Base-by-base conservation (phyloP, 2,113 vertebrate species). In the Reinhardtius hippoglossoides region DNA sequence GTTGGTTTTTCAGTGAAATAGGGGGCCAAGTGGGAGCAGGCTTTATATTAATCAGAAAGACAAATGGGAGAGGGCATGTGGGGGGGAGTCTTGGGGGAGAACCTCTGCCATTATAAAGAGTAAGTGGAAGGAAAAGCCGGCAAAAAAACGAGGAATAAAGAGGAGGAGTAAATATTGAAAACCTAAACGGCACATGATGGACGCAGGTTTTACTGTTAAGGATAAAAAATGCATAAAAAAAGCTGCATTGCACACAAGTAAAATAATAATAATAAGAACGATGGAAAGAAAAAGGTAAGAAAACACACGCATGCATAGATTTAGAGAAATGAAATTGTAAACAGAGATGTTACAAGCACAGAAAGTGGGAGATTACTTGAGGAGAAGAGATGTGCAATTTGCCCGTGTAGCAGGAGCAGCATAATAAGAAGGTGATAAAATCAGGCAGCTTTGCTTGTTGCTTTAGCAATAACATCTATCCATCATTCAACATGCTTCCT, bases 41-140 rank as follows among this genome's bases (percentile, higher is more conserved):
- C 85, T 84, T 90, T 78, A 86, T 88, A 91, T 90, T 92, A 91
- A 91, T 90, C 87, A 90, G 82, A 76, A 67, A 91, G 76, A 90
- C 79, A 88, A 87, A 93, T 86, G 72, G 76, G 65, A 70, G 70
- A 79, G 68, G 57, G 77, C 85, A 85, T 62, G 74, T 74, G 76
- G 74, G 74, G 80, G 81, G 74, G 81, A 37, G 20, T 86, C 78
- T 84, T 69, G 83, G 92, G 46, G 89, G 91, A 87, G 89, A 72
- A 79, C 80, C 59, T 74, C 72, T 74, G 63, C 40, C 40, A 71
- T 62, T 78, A 56, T 77, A 80, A 80, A 87, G 74, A 84, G 73
- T 35, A 42, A 91, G 84, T 71, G 74, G 87, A 83, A 92, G 87
- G 91, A 73, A 82, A 81, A 76, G 69, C 56, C 6, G 4, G 48